Percentiles rank a stretch among this genome's conserved stretches.
phyloP scores from a whole-genome alignment of 2,888 invertebrate genomes.

The Athalia rosae region DNA sequence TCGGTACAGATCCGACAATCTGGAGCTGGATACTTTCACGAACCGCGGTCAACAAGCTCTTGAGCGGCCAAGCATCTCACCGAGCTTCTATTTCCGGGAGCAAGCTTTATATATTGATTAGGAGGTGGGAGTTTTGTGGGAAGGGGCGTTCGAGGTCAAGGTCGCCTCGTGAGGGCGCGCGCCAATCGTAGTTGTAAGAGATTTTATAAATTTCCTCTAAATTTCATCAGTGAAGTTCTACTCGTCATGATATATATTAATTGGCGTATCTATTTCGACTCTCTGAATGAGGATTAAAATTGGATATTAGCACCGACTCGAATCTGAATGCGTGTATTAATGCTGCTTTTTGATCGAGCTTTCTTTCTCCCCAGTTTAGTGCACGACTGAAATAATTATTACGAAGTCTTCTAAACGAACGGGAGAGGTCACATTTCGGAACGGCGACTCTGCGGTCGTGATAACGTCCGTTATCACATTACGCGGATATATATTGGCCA shows the following conservation, averaged over 20 bases:
- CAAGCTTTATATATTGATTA: conserved; percentile 40
- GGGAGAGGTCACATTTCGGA: background rate
- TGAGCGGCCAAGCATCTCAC: conserved; percentile 7
- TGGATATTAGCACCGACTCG: no score
- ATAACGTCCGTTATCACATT: background rate
- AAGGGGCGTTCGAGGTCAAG: conserved; percentile 39
- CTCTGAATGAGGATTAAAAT: no score
- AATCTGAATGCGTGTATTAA: no score
- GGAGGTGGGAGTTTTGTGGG: conserved; percentile 29
- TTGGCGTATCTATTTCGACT: background rate
- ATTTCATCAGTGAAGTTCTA: background rate
- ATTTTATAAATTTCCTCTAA: background rate
- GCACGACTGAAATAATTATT: background rate
- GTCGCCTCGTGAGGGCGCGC: background rate
- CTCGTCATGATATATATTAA: background rate
- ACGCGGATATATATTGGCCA: background rate
- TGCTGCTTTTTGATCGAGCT: no score
- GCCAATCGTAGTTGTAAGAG: conserved; percentile 19
- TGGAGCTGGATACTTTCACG: background rate
- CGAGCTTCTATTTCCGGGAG: conserved; percentile 33
- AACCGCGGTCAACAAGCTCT: background rate
- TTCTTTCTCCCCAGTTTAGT: no score
- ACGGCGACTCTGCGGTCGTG: background rate
- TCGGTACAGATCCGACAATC: background rate
- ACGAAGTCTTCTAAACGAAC: background rate